These are phyloP conservation scores for Nomada flava DNA, from an alignment of 2,888 invertebrate genomes.

Conservation along the genomic window DNA sequence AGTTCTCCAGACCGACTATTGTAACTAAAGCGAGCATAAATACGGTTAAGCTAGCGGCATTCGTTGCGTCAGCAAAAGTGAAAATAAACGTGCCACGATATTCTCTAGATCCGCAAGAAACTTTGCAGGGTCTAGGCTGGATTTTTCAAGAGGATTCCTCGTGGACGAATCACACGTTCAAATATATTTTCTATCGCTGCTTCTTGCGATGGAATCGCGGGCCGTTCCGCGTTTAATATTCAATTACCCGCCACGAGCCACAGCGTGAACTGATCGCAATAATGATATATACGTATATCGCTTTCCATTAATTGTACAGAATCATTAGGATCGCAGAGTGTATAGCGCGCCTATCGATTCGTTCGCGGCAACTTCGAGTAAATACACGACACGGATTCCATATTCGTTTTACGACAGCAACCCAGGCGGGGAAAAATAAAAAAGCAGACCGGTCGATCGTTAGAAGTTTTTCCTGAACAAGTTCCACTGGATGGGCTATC, in stretches of 20 bases:
- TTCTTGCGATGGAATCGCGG: background rate
- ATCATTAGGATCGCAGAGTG: slow-evolving; percentile 26
- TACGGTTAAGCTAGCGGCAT: slow-evolving; percentile 10
- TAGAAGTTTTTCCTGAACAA: background rate
- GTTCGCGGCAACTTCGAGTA: too few relatives aligned
- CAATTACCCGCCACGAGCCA: slow-evolving; percentile 29
- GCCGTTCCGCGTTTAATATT: slow-evolving; percentile 25
- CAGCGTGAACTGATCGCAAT: slow-evolving; percentile 5
- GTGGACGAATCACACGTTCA: background rate
- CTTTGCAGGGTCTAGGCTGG: background rate
- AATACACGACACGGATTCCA: background rate
- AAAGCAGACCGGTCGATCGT: background rate
- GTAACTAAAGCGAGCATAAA: slow-evolving; percentile 1
- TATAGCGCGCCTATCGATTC: background rate
- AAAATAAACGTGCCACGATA: slow-evolving; percentile 19
- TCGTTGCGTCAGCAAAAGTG: slow-evolving; percentile 37
- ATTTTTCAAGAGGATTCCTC: too few relatives aligned
- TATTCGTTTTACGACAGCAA: background rate
- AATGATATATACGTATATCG: background rate
- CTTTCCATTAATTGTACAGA: slow-evolving; percentile 25
- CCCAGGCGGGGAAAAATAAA: background rate
- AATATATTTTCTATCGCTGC: background rate
- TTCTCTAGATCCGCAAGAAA: background rate
- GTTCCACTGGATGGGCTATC: slow-evolving; percentile 21
- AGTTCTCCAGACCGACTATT: background rate